These are phyloP conservation scores for Umimayanthus kanabou DNA, from an alignment of 92 coral and sea anemone genomes.

Conservation along the genomic window DNA sequence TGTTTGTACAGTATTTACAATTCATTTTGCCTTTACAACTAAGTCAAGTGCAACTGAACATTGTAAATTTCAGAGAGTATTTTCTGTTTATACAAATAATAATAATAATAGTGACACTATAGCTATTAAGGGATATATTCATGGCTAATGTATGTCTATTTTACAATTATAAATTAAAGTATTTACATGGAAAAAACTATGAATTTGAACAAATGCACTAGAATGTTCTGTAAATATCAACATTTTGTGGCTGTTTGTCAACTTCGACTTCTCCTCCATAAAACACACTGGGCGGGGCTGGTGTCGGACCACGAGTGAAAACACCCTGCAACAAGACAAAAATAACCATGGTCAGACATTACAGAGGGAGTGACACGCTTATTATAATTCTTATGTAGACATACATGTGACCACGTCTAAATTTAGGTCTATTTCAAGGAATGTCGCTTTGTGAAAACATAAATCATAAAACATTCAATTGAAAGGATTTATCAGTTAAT, in stretches of 20 bases:
- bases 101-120: neutral
- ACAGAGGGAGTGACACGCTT: neutral
- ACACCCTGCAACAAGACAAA: conserved; percentile 65
- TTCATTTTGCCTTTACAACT: too few species aligned
- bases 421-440: too few species aligned
- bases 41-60: neutral
- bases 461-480: too few species aligned
- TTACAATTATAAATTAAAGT: neutral
- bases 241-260: conserved; percentile 51
- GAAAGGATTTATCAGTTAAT: too few species aligned
- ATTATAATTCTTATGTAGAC: too few species aligned
- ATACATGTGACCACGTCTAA: too few species aligned
- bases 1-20: too few species aligned
- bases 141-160: neutral
- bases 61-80: too few species aligned
- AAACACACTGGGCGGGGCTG: conserved; percentile 80
- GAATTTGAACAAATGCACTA: neutral
- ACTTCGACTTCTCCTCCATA: conserved; percentile 98
- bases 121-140: too few species aligned
- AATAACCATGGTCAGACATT: neutral
- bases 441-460: too few species aligned
- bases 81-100: neutral
- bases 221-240: conserved; percentile 33
- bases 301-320: conserved; percentile 78
- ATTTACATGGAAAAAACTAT: neutral